Percentiles rank a stretch among this genome's conserved stretches.
These are phyloP conservation scores for Stegostoma tigrinum DNA, from an alignment of 2,113 vertebrate species.

Conservation along the genomic window DNA sequence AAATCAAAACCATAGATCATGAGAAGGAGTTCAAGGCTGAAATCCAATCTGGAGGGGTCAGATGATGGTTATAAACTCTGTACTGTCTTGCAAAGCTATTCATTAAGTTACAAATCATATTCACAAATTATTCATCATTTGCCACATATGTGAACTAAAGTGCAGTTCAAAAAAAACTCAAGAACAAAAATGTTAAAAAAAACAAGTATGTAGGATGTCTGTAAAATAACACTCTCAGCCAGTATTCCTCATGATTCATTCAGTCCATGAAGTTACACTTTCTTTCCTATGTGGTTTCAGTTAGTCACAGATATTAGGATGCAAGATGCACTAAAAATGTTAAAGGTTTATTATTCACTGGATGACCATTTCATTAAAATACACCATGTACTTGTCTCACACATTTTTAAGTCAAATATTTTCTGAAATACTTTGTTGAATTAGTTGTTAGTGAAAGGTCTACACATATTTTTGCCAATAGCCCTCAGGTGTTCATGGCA, in stretches of 20 bases:
- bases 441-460: slow-evolving; percentile 4
- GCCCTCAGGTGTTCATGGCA: slow-evolving; percentile 32
- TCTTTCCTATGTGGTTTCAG: slow-evolving; percentile 1
- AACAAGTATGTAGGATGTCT: background rate
- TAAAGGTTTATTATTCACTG: background rate
- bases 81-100: background rate
- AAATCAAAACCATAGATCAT: background rate
- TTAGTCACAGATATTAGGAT: background rate
- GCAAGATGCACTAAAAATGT: background rate
- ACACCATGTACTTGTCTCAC: background rate
- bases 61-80: slow-evolving; percentile 20
- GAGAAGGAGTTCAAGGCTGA: background rate
- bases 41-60: background rate
- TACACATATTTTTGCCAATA: slow-evolving; percentile 31
- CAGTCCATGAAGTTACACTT: background rate
- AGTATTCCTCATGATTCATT: background rate
- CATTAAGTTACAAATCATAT: background rate
- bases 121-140: background rate
- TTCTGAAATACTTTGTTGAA: background rate
- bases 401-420: slow-evolving; percentile 5
- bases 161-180: background rate
- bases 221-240: background rate
- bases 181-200: slow-evolving; percentile 17
- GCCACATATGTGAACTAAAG: background rate
- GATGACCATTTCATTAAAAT: background rate